phyloP scores from a whole-genome alignment of 2,888 invertebrate genomes.

The Pandemis heparana region DNA sequence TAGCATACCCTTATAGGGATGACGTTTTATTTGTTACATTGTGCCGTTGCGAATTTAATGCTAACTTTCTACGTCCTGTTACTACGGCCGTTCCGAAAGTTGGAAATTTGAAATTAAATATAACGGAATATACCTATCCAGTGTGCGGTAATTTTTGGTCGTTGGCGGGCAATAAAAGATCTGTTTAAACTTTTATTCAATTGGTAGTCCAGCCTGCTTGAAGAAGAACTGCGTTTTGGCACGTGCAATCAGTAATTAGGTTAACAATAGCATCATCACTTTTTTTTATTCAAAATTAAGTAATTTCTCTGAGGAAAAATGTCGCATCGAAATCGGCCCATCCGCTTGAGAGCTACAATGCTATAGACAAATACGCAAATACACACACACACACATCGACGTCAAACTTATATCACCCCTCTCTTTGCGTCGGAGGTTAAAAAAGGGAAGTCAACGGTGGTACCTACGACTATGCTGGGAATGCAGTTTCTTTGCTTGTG shows the following conservation, averaged over 20 bases:
- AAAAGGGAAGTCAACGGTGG: no score
- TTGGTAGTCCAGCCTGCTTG: neutral
- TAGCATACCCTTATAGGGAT: slow-evolving; percentile 67
- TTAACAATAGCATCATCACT: no score
- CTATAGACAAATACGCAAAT: no score
- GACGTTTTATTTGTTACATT: slow-evolving; percentile 72
- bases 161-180: neutral
- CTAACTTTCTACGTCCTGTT: slow-evolving; percentile 64
- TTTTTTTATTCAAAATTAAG: no score
- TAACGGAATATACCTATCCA: neutral
- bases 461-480: no score
- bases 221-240: neutral
- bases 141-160: neutral
- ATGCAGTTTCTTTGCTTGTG: no score
- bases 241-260: neutral
- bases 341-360: no score
- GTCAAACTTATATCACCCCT: no score
- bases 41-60: slow-evolving; percentile 61
- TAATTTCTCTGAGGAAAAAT: no score
- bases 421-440: no score
- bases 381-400: no score
- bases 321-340: no score
- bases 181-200: neutral
- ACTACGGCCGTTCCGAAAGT: slow-evolving; percentile 49
- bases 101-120: neutral